Base-by-base conservation (phyloP, 2,113 vertebrate genomes). In the Oophaga pumilio region DNA sequence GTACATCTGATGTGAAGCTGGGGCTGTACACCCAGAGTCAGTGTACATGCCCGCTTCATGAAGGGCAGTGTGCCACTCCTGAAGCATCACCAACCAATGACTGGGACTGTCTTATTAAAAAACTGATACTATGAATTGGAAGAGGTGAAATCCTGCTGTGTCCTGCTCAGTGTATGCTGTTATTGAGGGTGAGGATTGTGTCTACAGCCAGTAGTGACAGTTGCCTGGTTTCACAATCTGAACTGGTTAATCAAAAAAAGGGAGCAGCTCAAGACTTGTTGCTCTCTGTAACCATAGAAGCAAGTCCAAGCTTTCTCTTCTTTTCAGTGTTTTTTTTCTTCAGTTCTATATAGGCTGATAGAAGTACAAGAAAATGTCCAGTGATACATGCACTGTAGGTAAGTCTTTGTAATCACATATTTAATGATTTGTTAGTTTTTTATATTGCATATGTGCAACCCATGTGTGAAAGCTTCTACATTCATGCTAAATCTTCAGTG, bases 271-370 rank as follows among this genome's bases (percentile, higher is more conserved):
- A 15, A 59, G 50, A 57, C 59, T 74, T 82, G 89, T 90, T 89
- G 84, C 88, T 9, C 52, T 28, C 24, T 49, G 90, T 91, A 78
- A 85, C 90, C 89, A 87, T 90, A 89, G 90, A 8, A 88, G 89
- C 90, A 26, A 69, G 49, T 71, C 56, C 78, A 87, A 87, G 86
- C 86, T 82, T 87, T n/a, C 69, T 24, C 81, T 74, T 28, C 59
- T 85, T n/a, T 84, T 76, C 24, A 60, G n/a, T 71, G 4, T 11
- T 28, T 73, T 79, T 33, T 69, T 73, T 79, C 22, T 69, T 43
- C 33, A 87, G 18, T 28, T 74, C 20, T 66, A 66, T 24, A 59
- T 66, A 53, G 68, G n/a, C 57, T 56, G 22, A 53, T 59, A 52
- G 24, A 59, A 52, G 24, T n/a, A 6, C 69, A 60, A 76, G 68